Conservation (phyloP, 2,797 vertebrate species). For the Remorina albescens region DNA sequence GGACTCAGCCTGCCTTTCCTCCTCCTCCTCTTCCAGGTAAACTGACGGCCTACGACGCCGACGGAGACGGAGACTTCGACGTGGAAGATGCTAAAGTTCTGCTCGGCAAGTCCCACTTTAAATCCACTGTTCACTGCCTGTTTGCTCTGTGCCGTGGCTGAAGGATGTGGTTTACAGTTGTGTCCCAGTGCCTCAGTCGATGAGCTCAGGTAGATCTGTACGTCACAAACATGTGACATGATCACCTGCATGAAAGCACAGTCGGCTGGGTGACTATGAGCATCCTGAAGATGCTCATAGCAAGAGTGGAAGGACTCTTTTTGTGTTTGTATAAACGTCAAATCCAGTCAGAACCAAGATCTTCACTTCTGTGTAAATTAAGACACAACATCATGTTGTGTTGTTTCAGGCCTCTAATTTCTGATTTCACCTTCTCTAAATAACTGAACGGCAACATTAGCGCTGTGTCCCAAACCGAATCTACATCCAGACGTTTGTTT, state of each 20-base stretch:
- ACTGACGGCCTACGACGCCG: slow-evolving; percentile 92
- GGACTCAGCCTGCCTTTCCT: background rate
- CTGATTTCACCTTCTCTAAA: background rate
- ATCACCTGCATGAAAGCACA: background rate
- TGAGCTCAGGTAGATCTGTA: background rate
- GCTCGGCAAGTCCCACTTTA: slow-evolving; percentile 89
- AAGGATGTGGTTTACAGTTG: slow-evolving; percentile 41
- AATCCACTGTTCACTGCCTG: background rate
- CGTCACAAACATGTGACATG: background rate
- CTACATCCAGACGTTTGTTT: background rate
- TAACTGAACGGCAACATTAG: background rate
- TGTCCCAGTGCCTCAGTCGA: slow-evolving; percentile 11
- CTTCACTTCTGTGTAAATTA: background rate
- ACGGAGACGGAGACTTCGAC: slow-evolving; percentile 97
- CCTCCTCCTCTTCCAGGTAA: slow-evolving; percentile 84
- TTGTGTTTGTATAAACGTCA: no score
- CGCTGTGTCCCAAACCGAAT: background rate
- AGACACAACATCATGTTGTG: background rate
- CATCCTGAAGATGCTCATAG: background rate
- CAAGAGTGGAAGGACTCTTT: background rate
- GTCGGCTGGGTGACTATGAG: background rate
- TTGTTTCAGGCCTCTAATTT: background rate
- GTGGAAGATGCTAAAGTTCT: slow-evolving; percentile 96
- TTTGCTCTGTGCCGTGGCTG: background rate
- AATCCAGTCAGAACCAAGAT: background rate